Conservation (phyloP, 2,113 vertebrate genomes). For the Ciconia boyciana region DNA sequence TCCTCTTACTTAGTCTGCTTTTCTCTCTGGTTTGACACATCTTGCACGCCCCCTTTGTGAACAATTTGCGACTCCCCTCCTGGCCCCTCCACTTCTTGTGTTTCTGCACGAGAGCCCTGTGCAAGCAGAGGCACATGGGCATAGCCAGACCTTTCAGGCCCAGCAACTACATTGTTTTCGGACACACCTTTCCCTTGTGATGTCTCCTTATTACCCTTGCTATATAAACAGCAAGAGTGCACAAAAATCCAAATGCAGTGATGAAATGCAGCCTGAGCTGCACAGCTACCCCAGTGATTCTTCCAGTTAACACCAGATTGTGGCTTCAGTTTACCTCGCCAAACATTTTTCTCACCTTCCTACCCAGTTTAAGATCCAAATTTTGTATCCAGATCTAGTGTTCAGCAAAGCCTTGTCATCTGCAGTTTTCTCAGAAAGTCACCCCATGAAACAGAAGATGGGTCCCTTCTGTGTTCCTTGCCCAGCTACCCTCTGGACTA, state of each 20-base stretch:
- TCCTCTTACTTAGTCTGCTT: background rate
- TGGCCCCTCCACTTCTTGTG: background rate
- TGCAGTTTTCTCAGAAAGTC: background rate
- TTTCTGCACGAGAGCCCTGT: background rate
- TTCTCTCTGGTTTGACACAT: background rate
- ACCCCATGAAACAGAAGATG: background rate
- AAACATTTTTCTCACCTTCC: background rate
- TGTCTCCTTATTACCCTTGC: background rate
- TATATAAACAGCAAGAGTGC: background rate
- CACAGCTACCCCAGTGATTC: background rate
- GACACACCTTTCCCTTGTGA: background rate
- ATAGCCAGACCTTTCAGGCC: background rate
- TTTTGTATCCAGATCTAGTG: background rate
- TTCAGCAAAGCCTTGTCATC: background rate
- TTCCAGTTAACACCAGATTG: background rate
- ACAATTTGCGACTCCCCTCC: background rate
- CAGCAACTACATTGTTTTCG: background rate
- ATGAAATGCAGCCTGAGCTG: background rate
- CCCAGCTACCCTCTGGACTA: background rate
- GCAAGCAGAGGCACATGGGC: background rate
- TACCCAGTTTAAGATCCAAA: background rate
- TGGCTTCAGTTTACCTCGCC: background rate
- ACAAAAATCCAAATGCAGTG: background rate
- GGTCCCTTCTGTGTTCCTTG: background rate
- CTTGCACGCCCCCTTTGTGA: rapidly evolving